phyloP scores from a whole-genome alignment of 2,797 vertebrate genomes.

The Enteromius thamalakanensis region DNA sequence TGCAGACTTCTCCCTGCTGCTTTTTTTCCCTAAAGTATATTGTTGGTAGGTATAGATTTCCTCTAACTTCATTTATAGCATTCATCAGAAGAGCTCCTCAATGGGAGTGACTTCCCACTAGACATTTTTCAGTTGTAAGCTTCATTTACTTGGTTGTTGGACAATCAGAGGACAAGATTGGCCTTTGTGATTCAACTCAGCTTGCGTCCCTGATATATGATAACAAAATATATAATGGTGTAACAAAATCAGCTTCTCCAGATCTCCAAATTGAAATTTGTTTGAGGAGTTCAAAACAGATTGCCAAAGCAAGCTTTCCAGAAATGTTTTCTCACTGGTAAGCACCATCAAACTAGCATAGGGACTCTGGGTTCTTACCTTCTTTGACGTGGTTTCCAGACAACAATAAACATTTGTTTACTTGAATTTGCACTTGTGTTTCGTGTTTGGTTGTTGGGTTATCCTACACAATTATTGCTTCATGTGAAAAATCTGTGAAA shows the following conservation, averaged over 20 bases:
- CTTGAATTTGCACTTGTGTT: too few species aligned
- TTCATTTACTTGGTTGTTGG: not conserved
- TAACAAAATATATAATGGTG: not conserved
- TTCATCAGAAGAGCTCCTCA: conserved; percentile 52
- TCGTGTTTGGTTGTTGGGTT: not conserved
- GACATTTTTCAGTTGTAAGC: not conserved
- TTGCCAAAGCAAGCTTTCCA: not conserved
- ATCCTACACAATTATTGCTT: not conserved
- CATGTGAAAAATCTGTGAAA: not conserved
- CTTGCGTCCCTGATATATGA: not conserved
- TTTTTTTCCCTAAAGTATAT: conserved; percentile 58
- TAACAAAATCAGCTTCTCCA: not conserved
- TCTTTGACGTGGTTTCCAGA: not conserved
- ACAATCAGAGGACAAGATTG: not conserved
- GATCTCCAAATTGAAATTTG: not conserved
- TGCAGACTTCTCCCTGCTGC: conserved; percentile 64
- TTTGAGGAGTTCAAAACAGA: not conserved
- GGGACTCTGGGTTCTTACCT: not conserved
- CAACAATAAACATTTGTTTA: too few species aligned
- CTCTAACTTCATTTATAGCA: conserved; percentile 69
- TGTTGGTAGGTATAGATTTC: conserved; percentile 70
- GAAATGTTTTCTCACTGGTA: not conserved
- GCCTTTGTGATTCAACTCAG: not conserved
- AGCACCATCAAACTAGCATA: not conserved
- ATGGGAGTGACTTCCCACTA: conserved; percentile 29